Evolutionary conservation across 1,140 invertebrate species (phyloP).

Genomic region (Hirudo medicinalis): DNA sequence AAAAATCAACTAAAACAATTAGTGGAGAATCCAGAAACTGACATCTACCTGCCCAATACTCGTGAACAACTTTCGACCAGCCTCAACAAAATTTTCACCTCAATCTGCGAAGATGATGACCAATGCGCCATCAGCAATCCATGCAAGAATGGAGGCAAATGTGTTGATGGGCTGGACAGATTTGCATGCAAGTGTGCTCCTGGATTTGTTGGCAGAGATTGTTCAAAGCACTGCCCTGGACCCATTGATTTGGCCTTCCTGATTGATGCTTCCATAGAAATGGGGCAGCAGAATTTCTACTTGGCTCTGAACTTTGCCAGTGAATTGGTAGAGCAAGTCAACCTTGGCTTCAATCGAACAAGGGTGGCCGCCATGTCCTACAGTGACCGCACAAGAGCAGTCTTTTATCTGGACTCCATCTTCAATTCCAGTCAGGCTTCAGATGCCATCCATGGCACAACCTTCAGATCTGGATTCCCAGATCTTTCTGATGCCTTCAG

Average conservation of each 20-base stretch:
- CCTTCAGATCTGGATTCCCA: background rate
- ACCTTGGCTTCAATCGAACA: background rate
- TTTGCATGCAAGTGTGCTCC: conserved; percentile 16
- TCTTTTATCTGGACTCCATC: background rate
- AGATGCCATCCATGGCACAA: background rate
- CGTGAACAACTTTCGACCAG: background rate
- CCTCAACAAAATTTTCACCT: conserved; percentile 14
- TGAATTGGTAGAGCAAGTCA: background rate
- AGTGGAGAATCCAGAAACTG: conserved; percentile 1
- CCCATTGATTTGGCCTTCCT: conserved; percentile 19
- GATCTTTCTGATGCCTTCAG: background rate
- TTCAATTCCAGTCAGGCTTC: background rate
- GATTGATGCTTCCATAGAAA: conserved; percentile 17
- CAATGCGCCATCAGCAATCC: conserved; percentile 1
- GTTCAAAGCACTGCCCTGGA: conserved; percentile 24
- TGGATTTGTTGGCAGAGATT: conserved; percentile 13
- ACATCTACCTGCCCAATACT: conserved; percentile 6
- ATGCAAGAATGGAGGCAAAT: conserved; percentile 20
- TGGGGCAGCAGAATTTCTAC: conserved; percentile 15
- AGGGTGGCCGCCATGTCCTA: background rate
- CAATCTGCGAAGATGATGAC: conserved; percentile 19
- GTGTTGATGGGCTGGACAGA: conserved; percentile 13
- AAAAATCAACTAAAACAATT: conserved; percentile 13
- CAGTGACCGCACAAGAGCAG: background rate
- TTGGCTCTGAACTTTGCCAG: conserved; percentile 13